Conservation (phyloP, 2,888 invertebrate genomes). For the Cheilosia vulpina region DNA sequence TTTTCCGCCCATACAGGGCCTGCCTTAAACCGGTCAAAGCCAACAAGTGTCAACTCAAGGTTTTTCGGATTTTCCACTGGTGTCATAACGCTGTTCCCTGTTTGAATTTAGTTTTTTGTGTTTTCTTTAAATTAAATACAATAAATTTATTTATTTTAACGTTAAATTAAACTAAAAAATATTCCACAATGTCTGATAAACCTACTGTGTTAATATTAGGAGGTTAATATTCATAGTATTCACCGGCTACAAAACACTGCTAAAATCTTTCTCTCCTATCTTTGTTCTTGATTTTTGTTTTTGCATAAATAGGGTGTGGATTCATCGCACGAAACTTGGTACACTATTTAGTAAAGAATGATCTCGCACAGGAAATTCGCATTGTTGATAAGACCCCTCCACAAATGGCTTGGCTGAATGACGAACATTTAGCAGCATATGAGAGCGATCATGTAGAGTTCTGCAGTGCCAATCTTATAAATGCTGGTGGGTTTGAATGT, state of each 20-base stretch:
- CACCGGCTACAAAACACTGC: not conserved
- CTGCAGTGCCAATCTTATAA: conserved; percentile 95
- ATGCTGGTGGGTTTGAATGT: conserved; percentile 86
- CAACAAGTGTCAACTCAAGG: conserved; percentile 46
- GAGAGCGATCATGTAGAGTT: conserved; percentile 92
- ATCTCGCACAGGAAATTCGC: conserved; percentile 89
- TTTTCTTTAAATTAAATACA: conserved; percentile 25
- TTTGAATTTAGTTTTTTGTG: conserved; percentile 37
- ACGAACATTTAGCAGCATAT: conserved; percentile 89
- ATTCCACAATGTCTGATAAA: conserved; percentile 78
- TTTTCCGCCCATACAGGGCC: conserved; percentile 11
- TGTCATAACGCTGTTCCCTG: conserved; percentile 40
- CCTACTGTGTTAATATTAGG: conserved; percentile 83
- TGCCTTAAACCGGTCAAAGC: conserved; percentile 48
- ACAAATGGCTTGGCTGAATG: conserved; percentile 94
- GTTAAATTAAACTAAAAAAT: conserved; percentile 1
- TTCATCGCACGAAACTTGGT: conserved; percentile 96
- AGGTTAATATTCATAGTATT: conserved; percentile 77
- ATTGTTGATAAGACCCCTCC: conserved; percentile 97
- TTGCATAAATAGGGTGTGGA: conserved; percentile 89
- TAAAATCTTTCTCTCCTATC: conserved; percentile 37
- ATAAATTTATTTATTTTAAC: conserved; percentile 27
- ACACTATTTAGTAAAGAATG: conserved; percentile 90
- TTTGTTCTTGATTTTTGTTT: conserved; percentile 75
- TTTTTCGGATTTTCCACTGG: conserved; percentile 23